These are phyloP conservation scores for Anolis sagrei DNA, from an alignment of 2,113 vertebrate genomes.

Conservation along the genomic window DNA sequence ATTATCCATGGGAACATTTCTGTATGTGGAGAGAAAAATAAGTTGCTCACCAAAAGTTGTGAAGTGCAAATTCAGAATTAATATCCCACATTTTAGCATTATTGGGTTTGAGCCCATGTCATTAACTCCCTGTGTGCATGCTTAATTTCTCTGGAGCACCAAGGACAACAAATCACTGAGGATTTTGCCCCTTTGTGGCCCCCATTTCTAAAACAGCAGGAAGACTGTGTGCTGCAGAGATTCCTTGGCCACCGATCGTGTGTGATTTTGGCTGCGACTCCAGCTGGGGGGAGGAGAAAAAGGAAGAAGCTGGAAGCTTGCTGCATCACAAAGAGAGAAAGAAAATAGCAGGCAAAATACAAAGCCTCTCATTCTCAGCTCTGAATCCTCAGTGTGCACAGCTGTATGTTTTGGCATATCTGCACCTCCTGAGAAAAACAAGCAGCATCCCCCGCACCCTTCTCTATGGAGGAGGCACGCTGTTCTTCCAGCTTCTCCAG, in stretches of 20 bases:
- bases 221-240: constrained; percentile 18
- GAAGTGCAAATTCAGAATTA: not conserved
- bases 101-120: not conserved
- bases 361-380: constrained; percentile 39
- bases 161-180: not conserved
- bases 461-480: constrained; percentile 20
- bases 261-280: constrained; percentile 26
- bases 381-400: constrained; percentile 28
- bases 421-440: constrained; percentile 35
- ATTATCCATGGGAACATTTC: not conserved
- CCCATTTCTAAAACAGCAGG: constrained; percentile 20
- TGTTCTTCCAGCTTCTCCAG: not conserved
- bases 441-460: constrained; percentile 19
- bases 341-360: constrained; percentile 27
- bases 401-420: constrained; percentile 44
- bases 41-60: not conserved
- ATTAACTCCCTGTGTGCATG: not conserved
- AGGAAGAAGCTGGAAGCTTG: constrained; percentile 23
- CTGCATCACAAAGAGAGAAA: constrained; percentile 32
- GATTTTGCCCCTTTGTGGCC: constrained; percentile 5
- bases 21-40: not conserved
- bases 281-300: constrained; percentile 5
- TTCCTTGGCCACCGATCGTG: constrained; percentile 13
- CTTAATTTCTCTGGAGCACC: not conserved
- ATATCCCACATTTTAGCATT: not conserved